Evolutionary conservation across 2,113 vertebrate species (phyloP), one percentile per base, ranked within the genome.

Genomic region (Lasiurus borealis): DNA sequence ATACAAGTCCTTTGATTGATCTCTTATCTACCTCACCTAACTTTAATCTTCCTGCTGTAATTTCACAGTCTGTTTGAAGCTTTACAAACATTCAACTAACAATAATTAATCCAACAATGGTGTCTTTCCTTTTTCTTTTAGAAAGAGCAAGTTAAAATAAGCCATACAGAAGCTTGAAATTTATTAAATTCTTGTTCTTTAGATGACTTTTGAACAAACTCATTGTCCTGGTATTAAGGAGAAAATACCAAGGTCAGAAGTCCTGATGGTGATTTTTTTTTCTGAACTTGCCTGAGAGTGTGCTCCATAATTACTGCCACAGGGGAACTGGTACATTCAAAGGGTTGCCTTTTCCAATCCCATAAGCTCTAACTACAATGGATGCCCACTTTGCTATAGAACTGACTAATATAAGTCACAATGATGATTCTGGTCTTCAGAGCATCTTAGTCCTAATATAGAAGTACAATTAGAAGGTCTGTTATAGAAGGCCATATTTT

Each of bases 401-500:
- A 88, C 12, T 29, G 50, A 96, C 27, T 48, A 31, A 14, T 85
- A 12, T 0, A 0, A 59, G 90, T 52, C 68, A 76, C 95, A 96
- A 94, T 40, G 62, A 66, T 95, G 81, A 96, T 80, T 95, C 76
- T 94, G 44, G 57, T 96, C 88, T 96, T 95, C 40, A 95, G 87
- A 90, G 76, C 88, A 1, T 68, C 94, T 97, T 95, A 87, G 6
- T 92, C 96, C 80, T 98, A 94, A 97, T 98, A 97, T 97, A 95
- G 68, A 95, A 96, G 59, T 94, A 94, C 96, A 97, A 97, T 97
- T 97, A 97, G 84, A 96, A 86, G 97, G 90, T 78, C 94, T 97
- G 34, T 75, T 64, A 19, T 52, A 11, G 94, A 98, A 97, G 95
- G 85, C 97, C 83, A 90, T 97, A 90, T 98, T 97, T 97, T 86